Base-by-base conservation (phyloP, 2,113 vertebrate species). In the Mormyrus lacerda region DNA sequence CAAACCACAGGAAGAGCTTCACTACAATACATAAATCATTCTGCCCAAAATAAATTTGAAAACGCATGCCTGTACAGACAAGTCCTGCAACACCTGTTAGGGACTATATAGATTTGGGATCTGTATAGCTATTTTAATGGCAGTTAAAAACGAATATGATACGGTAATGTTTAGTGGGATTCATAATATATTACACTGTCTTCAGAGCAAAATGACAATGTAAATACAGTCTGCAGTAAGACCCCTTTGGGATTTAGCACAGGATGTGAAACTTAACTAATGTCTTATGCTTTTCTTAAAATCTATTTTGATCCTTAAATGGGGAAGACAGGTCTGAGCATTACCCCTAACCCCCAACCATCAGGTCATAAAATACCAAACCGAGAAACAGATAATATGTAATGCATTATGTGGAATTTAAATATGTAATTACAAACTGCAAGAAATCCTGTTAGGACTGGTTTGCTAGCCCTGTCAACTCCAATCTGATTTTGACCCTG, bases 401-500 rank as follows among this genome's bases (percentile, higher is more conserved):
- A 94, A 31, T 31, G 94, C 94, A 94, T 95, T 94, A 93, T 92
- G 91, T 79, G 89, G 91, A 90, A 94, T 91, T 95, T 92, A 90
- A 92, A 94, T 94, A 92, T 93, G 93, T 93, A 94, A 94, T 94
- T 94, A 94, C 87, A 91, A 90, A 89, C 91, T 87, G 85, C 90
- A 92, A 90, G 82, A 93, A 95, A 94, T 94, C 94, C 93, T 93
- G 92, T 94, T 93, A 93, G 90, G 93, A 92, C 90, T 90, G 21
- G 90, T 93, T 93, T 91, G 92, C 91, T 91, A 94, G 93, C 92
- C 93, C 90, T 94, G 93, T 94, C 93, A 91, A 91, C 92, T 94
- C 91, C 92, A 94, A 94, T 94, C 91, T 93, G 93, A 94, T 93
- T 94, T 92, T 92, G 92, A 91, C 93, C 92, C 83, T 92, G 90